Conservation (phyloP, 1,140 invertebrate genomes). For the Euura saliciscinereae region DNA sequence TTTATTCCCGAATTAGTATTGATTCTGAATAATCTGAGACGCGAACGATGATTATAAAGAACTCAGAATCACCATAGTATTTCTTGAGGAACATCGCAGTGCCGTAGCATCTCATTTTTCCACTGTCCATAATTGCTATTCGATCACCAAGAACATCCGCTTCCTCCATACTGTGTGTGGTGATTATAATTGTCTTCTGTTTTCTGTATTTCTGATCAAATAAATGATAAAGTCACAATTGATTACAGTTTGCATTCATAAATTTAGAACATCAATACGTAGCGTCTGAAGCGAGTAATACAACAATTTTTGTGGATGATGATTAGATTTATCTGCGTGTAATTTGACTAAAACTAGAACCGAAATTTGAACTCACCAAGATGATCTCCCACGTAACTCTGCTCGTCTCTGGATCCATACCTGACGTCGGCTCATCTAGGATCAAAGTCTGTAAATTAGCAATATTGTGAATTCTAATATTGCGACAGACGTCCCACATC, state of each 20-base stretch:
- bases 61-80: constrained; percentile 85
- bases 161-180: constrained; percentile 98
- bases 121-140: constrained; percentile 89
- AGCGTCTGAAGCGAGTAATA: no score
- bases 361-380: constrained; percentile 45
- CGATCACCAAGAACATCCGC: constrained; percentile 92
- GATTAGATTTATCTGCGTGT: constrained; percentile 9
- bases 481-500: constrained; percentile 71
- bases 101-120: constrained; percentile 81
- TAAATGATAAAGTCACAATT: constrained; percentile 88
- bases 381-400: constrained; percentile 89
- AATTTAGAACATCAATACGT: constrained; percentile 21
- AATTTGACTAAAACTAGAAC: no score
- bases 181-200: constrained; percentile 85
- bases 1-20: constrained; percentile 8
- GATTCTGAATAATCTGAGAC: constrained; percentile 71
- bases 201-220: constrained; percentile 66
- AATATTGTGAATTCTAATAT: constrained; percentile 30
- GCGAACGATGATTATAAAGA: constrained; percentile 69
- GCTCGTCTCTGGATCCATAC: constrained; percentile 93
- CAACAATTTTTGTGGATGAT: constrained; percentile 25
- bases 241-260: constrained; percentile 59
- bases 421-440: constrained; percentile 93
- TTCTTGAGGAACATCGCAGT: constrained; percentile 87
- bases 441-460: constrained; percentile 62